Conservation (phyloP, 2,888 invertebrate species). For the Polyploca ridens region DNA sequence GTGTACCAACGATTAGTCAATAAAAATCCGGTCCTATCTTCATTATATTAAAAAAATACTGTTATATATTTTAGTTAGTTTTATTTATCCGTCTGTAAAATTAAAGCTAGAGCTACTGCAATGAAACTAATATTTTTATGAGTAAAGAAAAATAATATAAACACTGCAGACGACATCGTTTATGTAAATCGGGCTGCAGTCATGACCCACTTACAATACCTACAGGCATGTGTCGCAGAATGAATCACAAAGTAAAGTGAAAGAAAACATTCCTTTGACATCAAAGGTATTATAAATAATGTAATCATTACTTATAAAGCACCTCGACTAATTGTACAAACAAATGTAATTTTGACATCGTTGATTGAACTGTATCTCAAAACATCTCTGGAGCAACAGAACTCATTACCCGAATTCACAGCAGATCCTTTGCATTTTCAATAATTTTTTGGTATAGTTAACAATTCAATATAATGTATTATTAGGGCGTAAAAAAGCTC, state of each 20-base stretch:
- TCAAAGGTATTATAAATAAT: slow-evolving; percentile 14
- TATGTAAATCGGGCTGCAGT: slow-evolving; percentile 72
- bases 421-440: no score
- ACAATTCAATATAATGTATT: no score
- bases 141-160: slow-evolving; percentile 41
- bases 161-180: slow-evolving; percentile 61
- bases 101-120: neutral
- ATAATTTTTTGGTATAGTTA: no score
- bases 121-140: slow-evolving; percentile 16
- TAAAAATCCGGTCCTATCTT: no score
- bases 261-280: slow-evolving; percentile 30
- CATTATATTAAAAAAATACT: neutral
- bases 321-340: neutral
- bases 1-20: no score
- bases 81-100: neutral
- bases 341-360: neutral
- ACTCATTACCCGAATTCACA: no score
- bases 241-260: slow-evolving; percentile 48
- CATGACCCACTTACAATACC: slow-evolving; percentile 64
- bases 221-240: slow-evolving; percentile 53
- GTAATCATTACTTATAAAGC: neutral
- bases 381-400: neutral
- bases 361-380: neutral
- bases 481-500: no score
- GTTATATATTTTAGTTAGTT: no score